A percentile compares a stretch with the other conserved stretches of the same genome.
phyloP scores from a whole-genome alignment of 2,113 vertebrate genomes.

The Lota lota region DNA sequence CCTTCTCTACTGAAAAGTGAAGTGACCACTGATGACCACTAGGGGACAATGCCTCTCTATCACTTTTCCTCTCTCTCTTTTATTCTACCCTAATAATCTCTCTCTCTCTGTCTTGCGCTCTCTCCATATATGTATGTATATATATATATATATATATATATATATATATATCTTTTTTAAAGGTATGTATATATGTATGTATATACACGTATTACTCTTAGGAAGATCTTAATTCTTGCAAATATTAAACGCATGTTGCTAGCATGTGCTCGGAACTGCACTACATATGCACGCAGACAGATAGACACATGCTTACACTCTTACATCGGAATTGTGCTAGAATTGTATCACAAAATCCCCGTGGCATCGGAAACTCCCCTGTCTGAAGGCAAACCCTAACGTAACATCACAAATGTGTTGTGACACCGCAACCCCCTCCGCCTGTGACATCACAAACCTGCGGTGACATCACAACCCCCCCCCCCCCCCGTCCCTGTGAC shows the following conservation, averaged over 20 bases:
- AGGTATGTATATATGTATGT: too few relatives aligned
- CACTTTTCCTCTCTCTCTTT: constrained; percentile 12
- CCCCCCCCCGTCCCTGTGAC: too few relatives aligned
- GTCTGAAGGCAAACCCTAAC: background rate
- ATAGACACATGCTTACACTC: background rate
- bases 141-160: too few relatives aligned
- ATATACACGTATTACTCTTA: too few relatives aligned
- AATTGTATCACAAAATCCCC: background rate
- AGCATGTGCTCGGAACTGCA: background rate
- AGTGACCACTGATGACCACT: constrained; percentile 45
- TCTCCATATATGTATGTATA: background rate
- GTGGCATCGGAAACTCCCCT: background rate
- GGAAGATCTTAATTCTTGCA: too few relatives aligned
- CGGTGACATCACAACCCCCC: background rate
- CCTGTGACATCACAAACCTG: background rate
- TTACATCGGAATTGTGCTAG: background rate
- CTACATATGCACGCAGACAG: background rate
- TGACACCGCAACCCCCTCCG: background rate
- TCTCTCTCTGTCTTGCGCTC: background rate
- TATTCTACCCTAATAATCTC: background rate
- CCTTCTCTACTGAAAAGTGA: background rate
- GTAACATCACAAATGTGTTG: too few relatives aligned
- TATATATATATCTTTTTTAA: too few relatives aligned
- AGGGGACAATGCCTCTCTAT: constrained; percentile 63
- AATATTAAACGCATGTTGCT: background rate